Evolutionary conservation across 2,113 vertebrate species (phyloP), one percentile per base, ranked within the genome.

Genomic region (Dascyllus trimaculatus): DNA sequence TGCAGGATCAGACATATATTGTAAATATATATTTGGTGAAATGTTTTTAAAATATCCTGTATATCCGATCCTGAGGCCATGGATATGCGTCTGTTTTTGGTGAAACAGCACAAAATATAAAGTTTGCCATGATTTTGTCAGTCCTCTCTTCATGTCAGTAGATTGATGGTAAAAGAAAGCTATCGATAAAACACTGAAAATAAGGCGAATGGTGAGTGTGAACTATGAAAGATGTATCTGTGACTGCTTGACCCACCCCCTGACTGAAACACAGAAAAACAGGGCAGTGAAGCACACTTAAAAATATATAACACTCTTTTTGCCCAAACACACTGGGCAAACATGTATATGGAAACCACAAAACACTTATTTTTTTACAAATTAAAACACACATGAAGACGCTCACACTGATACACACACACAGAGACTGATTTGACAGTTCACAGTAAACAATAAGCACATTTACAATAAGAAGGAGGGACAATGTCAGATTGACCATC

Each of bases 311-410:
- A 38, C 17, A 56, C 5, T 25, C 0, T 54, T 68, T 63, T 63
- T 68, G 19, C 53, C 43, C 63, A 65, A 18, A 78, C 51, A 68
- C 57, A 78, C 40, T 26, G 15, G 65, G 15, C n/a, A 78, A 63
- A 80, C 38, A 70, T 72, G 59, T 79, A 82, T 73, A 78, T 79
- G 66, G 46, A 85, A 69, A 54, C 82, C 69, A 73, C n/a, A 26
- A 71, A 80, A 71, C 68, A 72, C 46, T 60, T 46, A 57, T 5
- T 68, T 8, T n/a, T 63, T 56, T 38, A 62, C 11, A 67, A 77
- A 32, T 17, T n/a, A 77, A 71, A 81, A 75, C 51, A 52, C 67
- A 87, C 1, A 81, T 38, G 67, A 53, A 77, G 38, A 73, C 45
- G 38, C 52, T 63, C 70, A 80, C 78, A 48, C 58, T 17, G 63